Base-by-base conservation (phyloP, 2,797 vertebrate genomes). In the Amblyopsis hoosieri region DNA sequence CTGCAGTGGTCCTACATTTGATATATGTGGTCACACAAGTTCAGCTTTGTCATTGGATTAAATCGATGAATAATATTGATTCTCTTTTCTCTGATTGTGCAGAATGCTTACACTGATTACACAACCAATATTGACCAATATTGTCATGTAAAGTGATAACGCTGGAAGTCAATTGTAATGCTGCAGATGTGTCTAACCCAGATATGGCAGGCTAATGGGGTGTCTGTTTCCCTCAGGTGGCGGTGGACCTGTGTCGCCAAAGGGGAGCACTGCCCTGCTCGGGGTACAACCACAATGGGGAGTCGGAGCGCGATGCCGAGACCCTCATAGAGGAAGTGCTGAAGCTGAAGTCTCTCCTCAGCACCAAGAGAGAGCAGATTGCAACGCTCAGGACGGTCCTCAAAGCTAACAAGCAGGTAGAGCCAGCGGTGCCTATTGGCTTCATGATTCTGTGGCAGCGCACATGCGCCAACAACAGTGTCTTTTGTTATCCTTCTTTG, bases 341-440 rank as follows among this genome's bases (percentile, higher is more conserved):
- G 14, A 95, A 95, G 67, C 92, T 95, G 23, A 95, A 94, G 78
- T 95, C 94, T n/a, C 89, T 95, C 53, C 90, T 96, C 59, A 95
- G 94, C 88, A 96, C 95, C 63, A 95, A 96, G 85, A 89, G 93
- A 58, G 95, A 96, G 61, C 95, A 96, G 87, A 95, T 96, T 4
- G 94, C 94, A 19, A 96, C 95, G 0, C 92, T 96, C 55, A 91
- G 94, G 83, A 95, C 94, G 33, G 93, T 96, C 67, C 91, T 96
- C 15, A 96, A 95, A 83, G 94, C 95, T 59, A 96, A 94, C 84
- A 95, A 95, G 59, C 94, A 96, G 93, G 95, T 94, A 81, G 46
- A 66, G 31, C 29, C 10, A 49, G n/a, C 47, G 4, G 12, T 12
- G 47, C 47, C 12, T 48, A 12, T 48, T 48, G 47, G 47, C 47